Base-by-base conservation (phyloP, 2,797 vertebrate species). In the Lemur catta region DNA sequence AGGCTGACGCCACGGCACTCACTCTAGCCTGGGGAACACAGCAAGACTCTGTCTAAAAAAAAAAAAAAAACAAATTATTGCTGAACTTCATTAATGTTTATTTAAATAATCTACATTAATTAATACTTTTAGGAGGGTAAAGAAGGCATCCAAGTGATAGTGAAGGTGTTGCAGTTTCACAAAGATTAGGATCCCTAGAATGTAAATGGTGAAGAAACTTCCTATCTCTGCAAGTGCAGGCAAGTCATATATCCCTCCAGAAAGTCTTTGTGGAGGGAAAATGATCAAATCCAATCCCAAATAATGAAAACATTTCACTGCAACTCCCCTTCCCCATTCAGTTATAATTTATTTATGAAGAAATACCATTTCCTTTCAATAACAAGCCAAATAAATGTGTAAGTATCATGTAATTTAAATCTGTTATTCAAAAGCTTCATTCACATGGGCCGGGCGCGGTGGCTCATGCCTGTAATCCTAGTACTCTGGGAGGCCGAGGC, bases 331-430 rank as follows among this genome's bases (percentile, higher is more conserved):
- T 15, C 17, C 9, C 5, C 22, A 52, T 65, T 84, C 30, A 52
- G 26, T 52, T 89, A 8, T 87, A 93, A 84, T 92, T 89, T 92
- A 85, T 82, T 93, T 71, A 59, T 17, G 46, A 75, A 57, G 43
- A 80, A 89, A 80, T 35, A 55, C 43, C 20, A 30, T 79, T 92
- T 93, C 12, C 72, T 95, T 95, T 81, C 30, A 81, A 0, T 57
- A 94, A 91, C 15, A 93, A 92, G 20, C 72, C 69, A 91, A 59
- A 74, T 52, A 93, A 78, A 89, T 81, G 33, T 91, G 57, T 43
- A 85, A 80, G 13, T 67, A 52, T 79, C 26, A 28, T 57, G 14
- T 78, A 65, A 89, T 43, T 48, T 82, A 76, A 11, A 71, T 63
- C 41, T 18, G 24, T 84, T 89, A 72, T 30, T 86, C 75, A 91